Evolutionary conservation across 2,888 invertebrate genomes (phyloP).

Genomic region (Cryptocephalus primarius): DNA sequence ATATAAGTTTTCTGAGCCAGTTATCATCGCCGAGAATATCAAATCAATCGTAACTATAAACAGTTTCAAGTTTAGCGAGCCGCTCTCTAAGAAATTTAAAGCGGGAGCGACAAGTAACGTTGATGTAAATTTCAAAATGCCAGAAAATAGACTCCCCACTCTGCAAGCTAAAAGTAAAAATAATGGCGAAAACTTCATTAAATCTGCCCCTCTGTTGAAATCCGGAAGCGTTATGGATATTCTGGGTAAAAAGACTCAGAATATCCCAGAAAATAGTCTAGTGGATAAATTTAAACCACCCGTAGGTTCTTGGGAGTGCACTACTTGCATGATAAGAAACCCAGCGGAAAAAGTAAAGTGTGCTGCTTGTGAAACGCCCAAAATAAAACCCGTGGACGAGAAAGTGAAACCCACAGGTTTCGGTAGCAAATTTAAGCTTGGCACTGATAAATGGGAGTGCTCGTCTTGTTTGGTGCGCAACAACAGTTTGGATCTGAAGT

Average conservation of each 20-base stretch:
- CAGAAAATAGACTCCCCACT: constrained; percentile 12
- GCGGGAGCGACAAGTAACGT: not conserved
- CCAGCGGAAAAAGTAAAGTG: constrained; percentile 38
- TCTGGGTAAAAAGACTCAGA: constrained; percentile 22
- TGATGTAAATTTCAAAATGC: constrained; percentile 16
- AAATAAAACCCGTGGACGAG: constrained; percentile 15
- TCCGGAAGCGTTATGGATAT: constrained; percentile 39
- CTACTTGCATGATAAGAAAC: constrained; percentile 48
- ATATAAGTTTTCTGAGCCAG: constrained; percentile 42
- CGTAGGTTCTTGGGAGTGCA: constrained; percentile 44
- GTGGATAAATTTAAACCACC: constrained; percentile 20
- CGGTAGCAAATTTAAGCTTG: constrained; percentile 18
- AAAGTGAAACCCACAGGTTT: constrained; percentile 19
- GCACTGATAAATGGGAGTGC: constrained; percentile 5
- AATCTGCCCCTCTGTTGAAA: constrained; percentile 24
- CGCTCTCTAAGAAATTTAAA: constrained; percentile 30
- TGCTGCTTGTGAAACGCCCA: constrained; percentile 43
- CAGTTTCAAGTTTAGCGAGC: constrained; percentile 48
- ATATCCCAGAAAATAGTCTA: constrained; percentile 4
- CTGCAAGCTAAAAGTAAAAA: constrained; percentile 15
- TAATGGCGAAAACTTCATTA: constrained; percentile 6
- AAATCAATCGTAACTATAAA: constrained; percentile 39
- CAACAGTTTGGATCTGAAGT: constrained; percentile 2
- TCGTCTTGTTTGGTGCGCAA: constrained; percentile 3
- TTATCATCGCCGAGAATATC: constrained; percentile 34